Base-by-base conservation (phyloP, 2,797 vertebrate genomes). In the Platyrinchus mystaceus region DNA sequence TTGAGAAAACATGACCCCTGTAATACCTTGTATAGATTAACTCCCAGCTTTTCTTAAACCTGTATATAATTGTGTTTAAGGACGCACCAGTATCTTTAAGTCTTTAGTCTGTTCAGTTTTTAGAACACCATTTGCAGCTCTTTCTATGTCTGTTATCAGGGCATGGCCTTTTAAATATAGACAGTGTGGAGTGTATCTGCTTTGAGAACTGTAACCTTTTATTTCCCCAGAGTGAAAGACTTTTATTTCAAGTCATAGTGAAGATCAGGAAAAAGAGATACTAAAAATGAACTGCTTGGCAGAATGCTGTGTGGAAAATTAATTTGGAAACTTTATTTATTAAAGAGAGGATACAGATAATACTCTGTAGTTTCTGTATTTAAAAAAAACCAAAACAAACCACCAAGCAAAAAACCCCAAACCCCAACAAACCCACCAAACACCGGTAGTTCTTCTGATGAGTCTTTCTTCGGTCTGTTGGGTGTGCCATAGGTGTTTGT, bases 1-100 rank as follows among this genome's bases (percentile, higher is more conserved):
- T 76, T 91, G 74, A 82, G 90, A 90, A 95, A 83, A 27, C 84
- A 60, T 93, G 90, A 96, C 93, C 94, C 43, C 47, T 62, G 91
- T 94, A 93, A 95, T 93, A 83, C 90, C 92, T 80, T 59, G 85
- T 96, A 88, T 94, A 95, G 96, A 90, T 95, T 96, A 95, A 92
- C 93, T 94, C 86, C 66, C 91, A 97, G 93, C 82, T 97, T 97
- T 91, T 12, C 14, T 94, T 96, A 78, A 96, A 88, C 79, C 80
- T 68, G 59, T 49, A 24, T 90, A 63, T 74, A 90, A 74, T 59
- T 90, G 67, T 1, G 2, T 95, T 91, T 94, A 82, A 90, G 89
- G 85, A 77, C 1, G 0, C 5, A 24, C 77, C 49, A 44, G 21
- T 86, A 64, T 95, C 69, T 93, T 77, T 79, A 87, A 93, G 77